Percentiles rank a stretch among this genome's conserved stretches.
These are phyloP conservation scores for Ptyas mucosa DNA, from an alignment of 2,113 vertebrate species.

Conservation along the genomic window DNA sequence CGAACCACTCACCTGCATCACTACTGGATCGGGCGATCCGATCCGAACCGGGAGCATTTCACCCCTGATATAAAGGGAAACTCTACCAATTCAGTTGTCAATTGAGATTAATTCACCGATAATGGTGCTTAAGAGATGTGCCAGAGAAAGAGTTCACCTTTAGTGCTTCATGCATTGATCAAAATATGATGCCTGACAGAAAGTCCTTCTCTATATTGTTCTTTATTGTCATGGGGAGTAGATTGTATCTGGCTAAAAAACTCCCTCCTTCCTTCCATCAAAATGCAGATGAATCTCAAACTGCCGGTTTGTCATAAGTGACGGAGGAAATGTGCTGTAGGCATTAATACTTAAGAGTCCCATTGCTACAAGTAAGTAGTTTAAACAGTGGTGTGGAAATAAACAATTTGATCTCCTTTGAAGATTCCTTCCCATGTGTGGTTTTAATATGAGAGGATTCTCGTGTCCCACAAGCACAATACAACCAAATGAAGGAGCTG, in stretches of 20 bases:
- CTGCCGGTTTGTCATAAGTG: not conserved
- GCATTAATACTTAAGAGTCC: not conserved
- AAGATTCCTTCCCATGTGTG: not conserved
- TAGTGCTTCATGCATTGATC: not conserved
- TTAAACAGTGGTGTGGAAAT: not conserved
- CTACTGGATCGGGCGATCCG: too few relatives aligned
- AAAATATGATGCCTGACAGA: not conserved
- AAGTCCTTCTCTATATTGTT: not conserved
- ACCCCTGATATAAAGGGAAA: not conserved
- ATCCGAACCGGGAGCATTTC: too few relatives aligned
- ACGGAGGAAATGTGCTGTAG: not conserved
- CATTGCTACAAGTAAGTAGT: not conserved
- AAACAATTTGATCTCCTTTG: conserved; percentile 1
- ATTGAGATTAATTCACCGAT: not conserved
- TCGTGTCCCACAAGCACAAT: conserved; percentile 7
- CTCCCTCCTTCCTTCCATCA: not conserved
- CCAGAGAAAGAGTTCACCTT: not conserved
- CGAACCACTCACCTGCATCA: too few relatives aligned
- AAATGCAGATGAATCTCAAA: not conserved
- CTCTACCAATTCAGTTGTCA: not conserved
- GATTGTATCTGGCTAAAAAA: not conserved
- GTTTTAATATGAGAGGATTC: conserved; percentile 11
- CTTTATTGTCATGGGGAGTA: not conserved
- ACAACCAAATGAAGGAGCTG: conserved; percentile 36
- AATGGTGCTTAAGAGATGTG: not conserved